Percentiles rank a stretch among this genome's conserved stretches.
Conservation (phyloP, 2,113 vertebrate genomes). For the Melanotaenia duboulayi region DNA sequence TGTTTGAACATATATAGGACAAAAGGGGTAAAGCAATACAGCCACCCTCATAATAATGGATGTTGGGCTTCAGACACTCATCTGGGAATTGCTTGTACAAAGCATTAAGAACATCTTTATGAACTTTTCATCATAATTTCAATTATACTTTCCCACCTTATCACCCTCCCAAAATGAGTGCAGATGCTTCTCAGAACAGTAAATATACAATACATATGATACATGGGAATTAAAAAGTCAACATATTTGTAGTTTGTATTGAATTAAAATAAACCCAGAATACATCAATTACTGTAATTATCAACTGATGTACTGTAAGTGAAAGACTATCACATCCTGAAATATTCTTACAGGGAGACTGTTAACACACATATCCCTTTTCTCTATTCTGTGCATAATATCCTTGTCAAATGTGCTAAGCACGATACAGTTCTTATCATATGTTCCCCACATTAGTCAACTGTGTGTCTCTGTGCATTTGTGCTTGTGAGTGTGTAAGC, state of each 20-base stretch:
- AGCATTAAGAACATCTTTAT: slow-evolving; percentile 27
- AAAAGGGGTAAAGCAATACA: slow-evolving; percentile 52
- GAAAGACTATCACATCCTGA: slow-evolving; percentile 1
- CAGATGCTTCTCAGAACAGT: slow-evolving; percentile 26
- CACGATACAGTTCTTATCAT: slow-evolving; percentile 14
- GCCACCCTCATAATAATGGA: slow-evolving; percentile 36
- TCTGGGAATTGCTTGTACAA: slow-evolving; percentile 29
- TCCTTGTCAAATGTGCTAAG: slow-evolving; percentile 22
- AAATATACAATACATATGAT: neutral
- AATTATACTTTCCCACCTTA: neutral
- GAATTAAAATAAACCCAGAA: slow-evolving; percentile 7
- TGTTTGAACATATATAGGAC: slow-evolving; percentile 48
- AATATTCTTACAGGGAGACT: slow-evolving; percentile 25
- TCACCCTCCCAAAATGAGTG: slow-evolving; percentile 14
- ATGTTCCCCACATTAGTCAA: slow-evolving; percentile 9
- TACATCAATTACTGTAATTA: slow-evolving; percentile 6
- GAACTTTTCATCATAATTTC: slow-evolving; percentile 3
- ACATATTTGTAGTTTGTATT: neutral
- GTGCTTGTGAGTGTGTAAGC: slow-evolving; percentile 23
- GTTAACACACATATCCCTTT: slow-evolving; percentile 7
- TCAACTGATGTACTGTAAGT: neutral
- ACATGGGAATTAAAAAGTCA: neutral
- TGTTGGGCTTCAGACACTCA: slow-evolving; percentile 41
- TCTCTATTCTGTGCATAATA: slow-evolving; percentile 9
- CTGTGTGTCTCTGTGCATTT: slow-evolving; percentile 15